Percentiles rank a stretch among this genome's conserved stretches.
phyloP scores from a whole-genome alignment of 2,888 invertebrate genomes.

The Drosophila neotestacea region DNA sequence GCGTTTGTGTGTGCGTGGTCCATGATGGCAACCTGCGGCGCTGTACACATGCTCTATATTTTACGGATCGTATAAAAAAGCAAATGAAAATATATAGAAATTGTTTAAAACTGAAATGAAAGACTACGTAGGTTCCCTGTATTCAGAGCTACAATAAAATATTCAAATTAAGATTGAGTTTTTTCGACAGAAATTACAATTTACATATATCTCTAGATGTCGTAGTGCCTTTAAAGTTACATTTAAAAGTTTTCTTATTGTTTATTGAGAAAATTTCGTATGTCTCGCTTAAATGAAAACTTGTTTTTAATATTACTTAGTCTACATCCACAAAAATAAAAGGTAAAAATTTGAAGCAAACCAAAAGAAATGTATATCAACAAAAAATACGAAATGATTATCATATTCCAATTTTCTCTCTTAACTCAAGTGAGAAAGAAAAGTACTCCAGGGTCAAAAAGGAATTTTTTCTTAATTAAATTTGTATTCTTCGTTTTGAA shows the following conservation, averaged over 20 bases:
- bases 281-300: no score
- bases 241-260: neutral
- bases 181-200: no score
- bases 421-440: neutral
- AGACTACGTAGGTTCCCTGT: constrained; percentile 18
- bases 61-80: constrained; percentile 35
- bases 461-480: constrained; percentile 39
- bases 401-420: constrained; percentile 4
- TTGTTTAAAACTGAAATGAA: neutral
- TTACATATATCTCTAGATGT: no score
- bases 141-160: neutral
- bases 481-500: constrained; percentile 29
- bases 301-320: no score
- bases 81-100: constrained; percentile 18
- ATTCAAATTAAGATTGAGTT: no score
- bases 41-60: constrained; percentile 26
- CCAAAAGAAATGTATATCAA: constrained; percentile 1
- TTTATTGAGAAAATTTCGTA: neutral
- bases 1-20: constrained; percentile 9
- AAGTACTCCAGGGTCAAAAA: neutral
- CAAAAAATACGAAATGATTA: constrained; percentile 4
- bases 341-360: neutral
- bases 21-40: constrained; percentile 26
- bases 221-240: neutral
- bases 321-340: neutral